phyloP scores from a whole-genome alignment of 2,113 vertebrate genomes.

The Pachycephala philippinensis region DNA sequence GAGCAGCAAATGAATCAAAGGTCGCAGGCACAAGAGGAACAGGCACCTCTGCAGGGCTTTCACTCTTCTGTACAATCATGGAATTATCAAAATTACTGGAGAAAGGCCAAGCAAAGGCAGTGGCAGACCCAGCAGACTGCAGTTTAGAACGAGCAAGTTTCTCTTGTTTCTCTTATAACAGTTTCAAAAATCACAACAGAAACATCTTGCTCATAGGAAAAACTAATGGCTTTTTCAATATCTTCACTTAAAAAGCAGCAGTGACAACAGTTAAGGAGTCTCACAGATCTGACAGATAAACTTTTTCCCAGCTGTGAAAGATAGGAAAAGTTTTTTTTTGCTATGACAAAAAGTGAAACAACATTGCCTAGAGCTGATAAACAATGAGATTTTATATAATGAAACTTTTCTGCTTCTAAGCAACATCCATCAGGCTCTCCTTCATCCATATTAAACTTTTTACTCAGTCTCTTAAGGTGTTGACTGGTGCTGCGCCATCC shows the following conservation, averaged over 20 bases:
- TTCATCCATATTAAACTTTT: not conserved
- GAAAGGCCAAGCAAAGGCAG: not conserved
- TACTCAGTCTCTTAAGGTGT: not conserved
- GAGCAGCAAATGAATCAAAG: not conserved
- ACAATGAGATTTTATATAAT: not conserved
- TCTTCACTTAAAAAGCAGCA: not conserved
- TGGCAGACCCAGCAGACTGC: not conserved
- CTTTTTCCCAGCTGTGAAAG: not conserved
- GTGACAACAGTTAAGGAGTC: not conserved
- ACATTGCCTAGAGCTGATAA: constrained; percentile 1
- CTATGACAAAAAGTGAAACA: not conserved
- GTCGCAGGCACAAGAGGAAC: not conserved
- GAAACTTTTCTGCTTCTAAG: not conserved
- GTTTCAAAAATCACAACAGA: not conserved
- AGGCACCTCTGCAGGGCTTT: not conserved
- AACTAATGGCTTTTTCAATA: not conserved
- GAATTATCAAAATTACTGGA: not conserved
- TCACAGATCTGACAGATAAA: not conserved
- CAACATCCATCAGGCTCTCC: not conserved
- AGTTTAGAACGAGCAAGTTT: not conserved
- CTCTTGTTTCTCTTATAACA: not conserved
- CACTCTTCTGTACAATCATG: not conserved
- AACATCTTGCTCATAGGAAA: not conserved
- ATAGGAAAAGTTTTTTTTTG: not conserved
- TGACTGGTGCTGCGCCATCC: not conserved